phyloP scores from a whole-genome alignment of 2,113 vertebrate species.

The Centropus unirufus region DNA sequence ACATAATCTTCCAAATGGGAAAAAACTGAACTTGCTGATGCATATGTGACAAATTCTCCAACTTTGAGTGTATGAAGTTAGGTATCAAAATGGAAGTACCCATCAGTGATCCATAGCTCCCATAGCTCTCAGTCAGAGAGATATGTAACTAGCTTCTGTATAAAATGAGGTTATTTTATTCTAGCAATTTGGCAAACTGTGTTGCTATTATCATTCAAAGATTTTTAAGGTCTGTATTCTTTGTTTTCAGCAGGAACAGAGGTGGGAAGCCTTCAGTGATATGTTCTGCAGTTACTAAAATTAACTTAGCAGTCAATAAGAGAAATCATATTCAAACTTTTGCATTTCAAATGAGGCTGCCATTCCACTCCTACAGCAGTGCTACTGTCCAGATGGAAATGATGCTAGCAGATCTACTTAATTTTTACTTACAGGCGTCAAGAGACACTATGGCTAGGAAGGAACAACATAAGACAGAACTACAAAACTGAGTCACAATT shows the following conservation, averaged over 20 bases:
- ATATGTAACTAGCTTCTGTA: not conserved
- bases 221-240: constrained; percentile 34
- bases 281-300: not conserved
- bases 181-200: not conserved
- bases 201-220: not conserved
- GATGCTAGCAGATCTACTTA: not conserved
- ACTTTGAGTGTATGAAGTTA: not conserved
- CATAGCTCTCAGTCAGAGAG: not conserved
- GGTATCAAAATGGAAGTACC: not conserved
- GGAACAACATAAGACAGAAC: not conserved
- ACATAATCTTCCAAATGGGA: not conserved
- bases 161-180: not conserved
- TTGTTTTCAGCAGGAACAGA: constrained; percentile 10
- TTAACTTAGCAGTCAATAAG: constrained; percentile 33
- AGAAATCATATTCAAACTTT: not conserved
- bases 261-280: constrained; percentile 31
- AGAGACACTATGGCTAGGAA: not conserved
- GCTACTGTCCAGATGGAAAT: not conserved
- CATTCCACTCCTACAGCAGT: not conserved
- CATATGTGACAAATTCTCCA: not conserved
- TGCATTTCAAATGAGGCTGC: constrained; percentile 3
- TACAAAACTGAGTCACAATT: not conserved
- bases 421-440: not conserved
- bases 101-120: not conserved
- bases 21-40: not conserved